Percentiles rank a stretch among this genome's conserved stretches.
Conservation (phyloP, 1,140 invertebrate species). For the Orchestia grillus region DNA sequence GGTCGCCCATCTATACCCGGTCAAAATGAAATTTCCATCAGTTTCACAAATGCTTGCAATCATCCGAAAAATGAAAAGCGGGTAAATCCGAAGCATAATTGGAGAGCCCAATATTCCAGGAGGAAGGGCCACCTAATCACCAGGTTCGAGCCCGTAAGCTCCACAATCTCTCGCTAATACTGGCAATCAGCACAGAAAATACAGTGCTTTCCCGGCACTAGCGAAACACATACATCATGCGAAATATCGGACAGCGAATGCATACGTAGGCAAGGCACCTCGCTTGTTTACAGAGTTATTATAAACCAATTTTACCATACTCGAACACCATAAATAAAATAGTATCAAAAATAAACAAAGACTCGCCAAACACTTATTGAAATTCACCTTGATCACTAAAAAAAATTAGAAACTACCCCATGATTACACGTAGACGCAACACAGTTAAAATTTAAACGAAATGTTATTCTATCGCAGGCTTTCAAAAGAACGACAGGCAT, state of each 20-base stretch:
- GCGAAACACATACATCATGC: background rate
- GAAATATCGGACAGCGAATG: background rate
- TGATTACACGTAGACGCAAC: too few species aligned
- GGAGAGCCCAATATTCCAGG: background rate
- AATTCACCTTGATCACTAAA: too few species aligned
- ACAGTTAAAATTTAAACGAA: too few species aligned
- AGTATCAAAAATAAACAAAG: too few species aligned
- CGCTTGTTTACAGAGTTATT: background rate
- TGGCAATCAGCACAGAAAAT: background rate
- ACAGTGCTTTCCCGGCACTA: background rate
- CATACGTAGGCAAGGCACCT: background rate
- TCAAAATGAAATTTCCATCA: background rate
- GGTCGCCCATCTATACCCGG: background rate
- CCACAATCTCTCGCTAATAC: background rate
- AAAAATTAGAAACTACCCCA: too few species aligned
- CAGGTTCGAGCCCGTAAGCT: background rate
- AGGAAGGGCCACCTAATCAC: background rate
- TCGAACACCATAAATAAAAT: too few species aligned
- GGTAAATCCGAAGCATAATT: background rate
- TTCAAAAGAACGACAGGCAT: too few species aligned
- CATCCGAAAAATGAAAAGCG: background rate
- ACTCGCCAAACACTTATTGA: too few species aligned
- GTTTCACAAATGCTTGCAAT: background rate
- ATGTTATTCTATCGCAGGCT: too few species aligned
- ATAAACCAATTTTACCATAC: too few species aligned